Evolutionary conservation across 2,888 invertebrate species (phyloP), one percentile per base, ranked within the genome.

Genomic region (Lepidocyrtoides sp.): DNA sequence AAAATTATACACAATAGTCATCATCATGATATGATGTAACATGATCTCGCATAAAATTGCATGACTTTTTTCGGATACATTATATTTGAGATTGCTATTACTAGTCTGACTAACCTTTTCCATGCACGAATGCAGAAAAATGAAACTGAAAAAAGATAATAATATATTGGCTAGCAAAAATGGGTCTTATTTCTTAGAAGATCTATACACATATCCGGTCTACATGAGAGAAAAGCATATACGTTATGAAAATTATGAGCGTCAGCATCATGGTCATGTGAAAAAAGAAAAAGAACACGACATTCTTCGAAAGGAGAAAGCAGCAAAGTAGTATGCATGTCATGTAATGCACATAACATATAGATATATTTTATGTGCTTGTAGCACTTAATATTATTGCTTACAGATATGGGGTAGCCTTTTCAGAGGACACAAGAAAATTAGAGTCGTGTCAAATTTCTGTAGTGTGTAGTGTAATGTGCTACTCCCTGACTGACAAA

Each of bases 1-100:
- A 26, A 75, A 75, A 48, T 20, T 44, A 75, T 26, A 60, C 32
- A 69, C n/a, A 29, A 69, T 23, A 36, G 36, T 36, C 72, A 17
- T 75, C n/a, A 8, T 36, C 26, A 79, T 75, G 51, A 20, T 32
- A 79, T 79, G 75, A 75, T 48, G 48, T 75, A 48, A 48, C 41
- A 75, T 44, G 23, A 79, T 79, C 51, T 54, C 54, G 77, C 54
- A 79, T 32, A 79, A 79, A 79, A 79, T 54, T 54, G 51, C 77
- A 54, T 23, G 77, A 79, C 29, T 54, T 54, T 79, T 36, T 79
- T 26, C 26, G 26, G 44, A 48, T 48, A 44, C 3, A 29, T 66
- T 66, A n/a, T 48, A 14, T 17, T 69, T 26, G 12, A 29, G 57
- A 63, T 12, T 10, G 10, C 8, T 26, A 60, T 26, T 23, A 57